phyloP scores from a whole-genome alignment of 2,888 invertebrate genomes.

The Atethmia centrago region DNA sequence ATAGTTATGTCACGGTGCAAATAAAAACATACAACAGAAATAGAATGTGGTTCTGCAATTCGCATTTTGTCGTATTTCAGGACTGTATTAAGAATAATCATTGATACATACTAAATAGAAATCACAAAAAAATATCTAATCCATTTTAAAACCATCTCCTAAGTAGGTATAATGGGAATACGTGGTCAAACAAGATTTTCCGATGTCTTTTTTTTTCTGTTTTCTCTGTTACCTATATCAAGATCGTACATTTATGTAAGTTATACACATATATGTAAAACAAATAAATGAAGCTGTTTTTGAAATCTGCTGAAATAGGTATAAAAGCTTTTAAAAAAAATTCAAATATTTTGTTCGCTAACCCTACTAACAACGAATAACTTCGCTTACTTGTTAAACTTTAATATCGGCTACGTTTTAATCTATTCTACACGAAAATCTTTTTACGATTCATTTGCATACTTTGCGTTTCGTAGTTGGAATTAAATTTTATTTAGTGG shows the following conservation, averaged over 20 bases:
- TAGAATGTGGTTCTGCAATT: neutral
- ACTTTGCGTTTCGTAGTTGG: slow-evolving; percentile 66
- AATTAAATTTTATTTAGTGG: slow-evolving; percentile 65
- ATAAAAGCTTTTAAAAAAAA: neutral
- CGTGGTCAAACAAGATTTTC: neutral
- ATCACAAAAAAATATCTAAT: neutral
- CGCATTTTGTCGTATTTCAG: neutral
- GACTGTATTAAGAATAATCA: neutral
- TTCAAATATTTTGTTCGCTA: slow-evolving; percentile 13
- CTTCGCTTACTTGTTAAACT: slow-evolving; percentile 79
- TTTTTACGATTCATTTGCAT: slow-evolving; percentile 71
- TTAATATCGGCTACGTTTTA: slow-evolving; percentile 71
- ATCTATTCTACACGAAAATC: slow-evolving; percentile 70
- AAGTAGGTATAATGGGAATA: neutral
- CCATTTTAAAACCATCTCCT: neutral
- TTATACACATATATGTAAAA: neutral
- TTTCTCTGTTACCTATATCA: neutral
- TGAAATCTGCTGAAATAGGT: no score
- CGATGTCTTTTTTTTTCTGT: no score
- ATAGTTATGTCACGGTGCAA: slow-evolving; percentile 18
- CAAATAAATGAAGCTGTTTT: neutral
- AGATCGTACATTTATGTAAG: neutral
- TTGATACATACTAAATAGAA: neutral
- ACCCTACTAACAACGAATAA: slow-evolving; percentile 73
- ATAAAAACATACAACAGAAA: slow-evolving; percentile 10